Conservation (phyloP, 2,113 vertebrate species). For the Lipophrys pholis region DNA sequence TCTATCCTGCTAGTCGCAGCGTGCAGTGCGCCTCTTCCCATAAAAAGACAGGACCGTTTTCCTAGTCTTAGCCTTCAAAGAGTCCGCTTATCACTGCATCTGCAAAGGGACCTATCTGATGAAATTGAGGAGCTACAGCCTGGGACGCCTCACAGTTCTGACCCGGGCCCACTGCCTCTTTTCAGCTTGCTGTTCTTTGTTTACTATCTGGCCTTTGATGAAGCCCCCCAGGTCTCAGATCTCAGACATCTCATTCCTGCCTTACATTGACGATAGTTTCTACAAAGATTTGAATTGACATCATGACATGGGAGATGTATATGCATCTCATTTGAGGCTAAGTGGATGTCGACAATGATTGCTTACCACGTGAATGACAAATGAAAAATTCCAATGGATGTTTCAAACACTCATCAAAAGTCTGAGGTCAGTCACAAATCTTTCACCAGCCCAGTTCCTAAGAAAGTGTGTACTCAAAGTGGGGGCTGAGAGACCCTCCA, state of each 20-base stretch:
- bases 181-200: conserved; percentile 78
- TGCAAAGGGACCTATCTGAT: conserved; percentile 78
- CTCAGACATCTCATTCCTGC: neutral
- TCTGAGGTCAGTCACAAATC: conserved; percentile 43
- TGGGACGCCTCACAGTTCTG: conserved; percentile 68
- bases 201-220: conserved; percentile 76
- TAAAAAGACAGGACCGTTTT: conserved; percentile 69
- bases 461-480: conserved; percentile 52
- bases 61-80: conserved; percentile 83
- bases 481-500: conserved; percentile 55
- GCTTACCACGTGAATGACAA: neutral
- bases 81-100: conserved; percentile 77
- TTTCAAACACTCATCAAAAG: conserved; percentile 3
- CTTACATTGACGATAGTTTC: neutral
- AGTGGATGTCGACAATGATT: conserved; percentile 15
- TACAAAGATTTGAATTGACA: neutral
- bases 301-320: neutral
- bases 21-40: conserved; percentile 54
- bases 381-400: conserved; percentile 7
- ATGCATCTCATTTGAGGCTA: conserved; percentile 1
- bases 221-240: conserved; percentile 63
- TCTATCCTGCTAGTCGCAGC: conserved; percentile 55
- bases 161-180: conserved; percentile 69
- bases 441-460: conserved; percentile 6
- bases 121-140: conserved; percentile 59